Percentiles rank a stretch among this genome's conserved stretches.
Conservation (phyloP, 2,797 vertebrate genomes). For the Tokudaia tokunoshimensis region DNA sequence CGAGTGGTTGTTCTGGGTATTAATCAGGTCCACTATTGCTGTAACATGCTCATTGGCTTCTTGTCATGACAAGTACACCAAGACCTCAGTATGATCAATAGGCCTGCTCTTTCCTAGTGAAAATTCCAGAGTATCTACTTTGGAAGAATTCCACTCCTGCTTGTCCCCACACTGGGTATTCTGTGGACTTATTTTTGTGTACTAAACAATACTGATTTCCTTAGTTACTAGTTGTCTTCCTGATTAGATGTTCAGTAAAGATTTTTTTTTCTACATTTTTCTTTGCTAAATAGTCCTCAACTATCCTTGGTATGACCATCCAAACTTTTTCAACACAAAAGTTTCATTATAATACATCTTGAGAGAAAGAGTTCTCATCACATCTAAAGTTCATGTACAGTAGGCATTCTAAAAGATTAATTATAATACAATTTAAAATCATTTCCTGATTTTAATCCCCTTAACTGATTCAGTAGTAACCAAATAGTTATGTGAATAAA, state of each 20-base stretch:
- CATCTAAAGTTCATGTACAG: neutral
- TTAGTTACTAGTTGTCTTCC: neutral
- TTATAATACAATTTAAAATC: conserved; percentile 1
- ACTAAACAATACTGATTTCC: too few relatives aligned
- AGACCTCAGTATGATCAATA: too few relatives aligned
- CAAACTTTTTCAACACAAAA: neutral
- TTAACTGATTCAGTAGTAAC: neutral
- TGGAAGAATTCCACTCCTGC: too few relatives aligned
- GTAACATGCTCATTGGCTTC: too few relatives aligned
- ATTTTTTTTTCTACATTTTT: neutral
- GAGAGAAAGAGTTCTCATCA: neutral
- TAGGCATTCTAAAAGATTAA: neutral
- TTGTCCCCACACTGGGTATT: too few relatives aligned
- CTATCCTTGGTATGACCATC: neutral
- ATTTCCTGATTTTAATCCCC: neutral
- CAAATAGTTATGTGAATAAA: conserved; percentile 32
- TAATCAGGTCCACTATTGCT: too few relatives aligned
- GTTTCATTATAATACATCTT: neutral
- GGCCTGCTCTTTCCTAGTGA: too few relatives aligned
- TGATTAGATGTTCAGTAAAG: neutral
- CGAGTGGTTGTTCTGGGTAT: too few relatives aligned
- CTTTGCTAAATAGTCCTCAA: neutral
- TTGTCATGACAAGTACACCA: too few relatives aligned
- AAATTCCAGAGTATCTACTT: too few relatives aligned
- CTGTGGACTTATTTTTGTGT: too few relatives aligned